Base-by-base conservation (phyloP, 2,113 vertebrate genomes). In the Actenoides hombroni region DNA sequence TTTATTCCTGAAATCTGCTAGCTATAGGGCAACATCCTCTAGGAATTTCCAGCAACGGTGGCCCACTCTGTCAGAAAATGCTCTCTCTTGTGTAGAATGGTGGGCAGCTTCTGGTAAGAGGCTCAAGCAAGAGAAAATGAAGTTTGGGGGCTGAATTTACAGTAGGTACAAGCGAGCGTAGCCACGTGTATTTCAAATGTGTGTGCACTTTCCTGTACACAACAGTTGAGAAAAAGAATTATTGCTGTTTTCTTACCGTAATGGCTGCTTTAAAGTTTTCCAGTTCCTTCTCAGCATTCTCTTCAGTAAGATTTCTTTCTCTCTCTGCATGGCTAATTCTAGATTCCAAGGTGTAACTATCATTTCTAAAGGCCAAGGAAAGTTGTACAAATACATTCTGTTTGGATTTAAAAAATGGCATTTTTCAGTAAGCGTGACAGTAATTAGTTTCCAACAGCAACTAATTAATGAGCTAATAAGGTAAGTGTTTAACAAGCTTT, bases 351-450 rank as follows among this genome's bases (percentile, higher is more conserved):
- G 99, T 99, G 93, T 99, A 99, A 96, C 99, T 99, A 98, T 99
- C 99, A 87, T 99, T 99, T 96, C 99, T 99, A 98, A 99, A 99
- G n/a, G 99, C 99, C 98, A 99, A 98, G 76, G 99, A 99, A 92
- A 99, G 99, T 96, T 99, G 99, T 85, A 99, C 98, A 95, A 99
- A 99, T 31, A 99, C 99, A 78, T 99, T 99, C 99, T 99, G 98
- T 95, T 76, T 92, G 97, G 86, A 97, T 97, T 39, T 60, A 4
- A 93, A 71, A 86, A 91, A 56, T 11, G 8, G 10, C 28, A 65
- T 54, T 94, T 95, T 78, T 13, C 69, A 76, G 0, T 88, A 56
- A 78, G n/a, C 24, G n/a, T 68, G 42, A 61, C 28, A 42, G 28
- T 61, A 84, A 81, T 40, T 12, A 60, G 64, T 53, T 84, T 79